Evolutionary conservation across 2,113 vertebrate species (phyloP).

Genomic region (Tringa solitaria): DNA sequence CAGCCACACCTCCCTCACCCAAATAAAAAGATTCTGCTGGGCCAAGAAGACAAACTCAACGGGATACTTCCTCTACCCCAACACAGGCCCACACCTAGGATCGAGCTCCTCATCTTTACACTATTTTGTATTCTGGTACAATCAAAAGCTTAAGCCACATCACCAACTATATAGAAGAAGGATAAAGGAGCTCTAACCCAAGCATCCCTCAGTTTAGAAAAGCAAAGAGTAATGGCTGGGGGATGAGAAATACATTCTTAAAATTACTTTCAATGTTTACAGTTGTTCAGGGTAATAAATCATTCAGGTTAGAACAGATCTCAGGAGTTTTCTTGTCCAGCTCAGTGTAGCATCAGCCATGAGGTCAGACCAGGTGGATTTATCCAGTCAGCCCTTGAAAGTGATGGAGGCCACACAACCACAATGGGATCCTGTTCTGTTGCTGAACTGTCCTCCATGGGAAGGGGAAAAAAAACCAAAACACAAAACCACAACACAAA

Average conservation of each 20-base stretch:
- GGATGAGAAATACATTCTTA: background rate
- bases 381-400: background rate
- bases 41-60: background rate
- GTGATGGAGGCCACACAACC: background rate
- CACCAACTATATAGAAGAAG: background rate
- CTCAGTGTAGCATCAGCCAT: background rate
- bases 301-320: background rate
- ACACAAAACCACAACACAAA: background rate
- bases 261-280: background rate
- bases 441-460: background rate
- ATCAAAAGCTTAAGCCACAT: background rate
- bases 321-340: background rate
- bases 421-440: background rate
- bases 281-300: background rate
- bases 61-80: background rate
- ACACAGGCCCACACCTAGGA: background rate
- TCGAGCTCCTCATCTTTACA: background rate
- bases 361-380: background rate
- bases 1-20: background rate
- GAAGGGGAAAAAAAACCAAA: too few species aligned
- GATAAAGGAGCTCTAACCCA: background rate
- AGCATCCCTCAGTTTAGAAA: background rate
- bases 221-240: background rate
- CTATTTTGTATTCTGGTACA: background rate
- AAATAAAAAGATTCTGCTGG: background rate